Evolutionary conservation across 1,140 invertebrate genomes (phyloP).

Genomic region (Camponotus pennsylvanicus): DNA sequence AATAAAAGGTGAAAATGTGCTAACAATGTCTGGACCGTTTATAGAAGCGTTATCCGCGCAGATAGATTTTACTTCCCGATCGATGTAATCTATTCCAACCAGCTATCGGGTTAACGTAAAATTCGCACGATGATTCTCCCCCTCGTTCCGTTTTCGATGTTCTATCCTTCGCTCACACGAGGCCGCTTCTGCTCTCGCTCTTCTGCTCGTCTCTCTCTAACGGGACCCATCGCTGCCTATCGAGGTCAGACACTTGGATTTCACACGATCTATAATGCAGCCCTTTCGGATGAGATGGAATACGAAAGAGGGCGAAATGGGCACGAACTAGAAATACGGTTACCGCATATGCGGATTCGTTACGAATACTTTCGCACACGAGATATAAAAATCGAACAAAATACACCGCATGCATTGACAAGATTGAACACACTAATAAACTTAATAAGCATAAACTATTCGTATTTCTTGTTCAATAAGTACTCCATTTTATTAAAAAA

Average conservation of each 20-base stretch:
- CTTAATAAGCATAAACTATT: neutral
- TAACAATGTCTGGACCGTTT: constrained; percentile 57
- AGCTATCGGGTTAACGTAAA: constrained; percentile 66
- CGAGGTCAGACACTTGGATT: constrained; percentile 75
- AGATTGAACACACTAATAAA: neutral
- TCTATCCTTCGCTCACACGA: constrained; percentile 25
- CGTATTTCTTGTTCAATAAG: neutral
- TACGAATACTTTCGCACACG: neutral
- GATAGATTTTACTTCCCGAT: constrained; percentile 64
- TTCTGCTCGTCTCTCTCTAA: constrained; percentile 35
- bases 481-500: neutral
- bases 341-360: constrained; percentile 15
- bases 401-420: neutral
- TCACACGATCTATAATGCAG: constrained; percentile 77
- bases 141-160: neutral
- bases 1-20: constrained; percentile 19
- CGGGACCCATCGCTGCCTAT: constrained; percentile 56
- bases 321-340: constrained; percentile 58
- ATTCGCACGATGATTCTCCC: constrained; percentile 57
- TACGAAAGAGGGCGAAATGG: constrained; percentile 62
- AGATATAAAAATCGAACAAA: neutral
- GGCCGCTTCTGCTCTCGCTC: constrained; percentile 22
- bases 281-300: constrained; percentile 69
- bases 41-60: constrained; percentile 67
- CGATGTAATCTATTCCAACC: constrained; percentile 65